Base-by-base conservation (phyloP, 2,888 invertebrate genomes). In the Magallana nippona region DNA sequence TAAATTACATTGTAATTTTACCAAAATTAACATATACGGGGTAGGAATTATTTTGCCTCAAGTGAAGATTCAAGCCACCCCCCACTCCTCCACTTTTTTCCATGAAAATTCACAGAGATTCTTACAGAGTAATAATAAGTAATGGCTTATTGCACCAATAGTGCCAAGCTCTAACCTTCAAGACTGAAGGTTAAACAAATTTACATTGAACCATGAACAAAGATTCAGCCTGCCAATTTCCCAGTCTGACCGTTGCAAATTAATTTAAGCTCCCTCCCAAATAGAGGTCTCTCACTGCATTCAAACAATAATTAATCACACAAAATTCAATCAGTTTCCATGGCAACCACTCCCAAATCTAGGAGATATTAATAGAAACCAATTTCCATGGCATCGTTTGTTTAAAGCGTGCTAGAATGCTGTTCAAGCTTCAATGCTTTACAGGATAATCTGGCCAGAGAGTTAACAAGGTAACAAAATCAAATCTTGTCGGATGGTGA, bases 261-360 rank as follows among this genome's bases (percentile, higher is more conserved):
- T 71, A 71, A 71, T 71, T 71, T 71, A 27, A 32, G 71, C 15
- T 19, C 11, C 11, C 32, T 71, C 32, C 15, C 27, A 71, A 27
- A 22, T 22, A 71, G 71, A 22, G 71, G 32, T 15, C 27, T 71
- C 71, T 5, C 15, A 10, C 44, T 60, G 71, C 71, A 71, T 71
- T 71, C 71, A 71, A 71, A 71, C 71, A 71, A 71, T 71, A 71
- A 71, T 71, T 71, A 71, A 71, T 71, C 71, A 71, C 71, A 71
- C 71, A 22, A 27, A 71, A 71, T 71, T 71, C 71, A 71, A 71
- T 71, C 71, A 71, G 71, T 71, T 71, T 10, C 71, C 71, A 71
- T 71, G 27, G 71, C 19, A 71, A 71, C 71, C 27, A 71, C 22
- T 71, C 71, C 71, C 19, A 71, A 27, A 22, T 71, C 71, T 32